phyloP scores from a whole-genome alignment of 2,888 invertebrate genomes.

The Aleiodes testaceus region DNA sequence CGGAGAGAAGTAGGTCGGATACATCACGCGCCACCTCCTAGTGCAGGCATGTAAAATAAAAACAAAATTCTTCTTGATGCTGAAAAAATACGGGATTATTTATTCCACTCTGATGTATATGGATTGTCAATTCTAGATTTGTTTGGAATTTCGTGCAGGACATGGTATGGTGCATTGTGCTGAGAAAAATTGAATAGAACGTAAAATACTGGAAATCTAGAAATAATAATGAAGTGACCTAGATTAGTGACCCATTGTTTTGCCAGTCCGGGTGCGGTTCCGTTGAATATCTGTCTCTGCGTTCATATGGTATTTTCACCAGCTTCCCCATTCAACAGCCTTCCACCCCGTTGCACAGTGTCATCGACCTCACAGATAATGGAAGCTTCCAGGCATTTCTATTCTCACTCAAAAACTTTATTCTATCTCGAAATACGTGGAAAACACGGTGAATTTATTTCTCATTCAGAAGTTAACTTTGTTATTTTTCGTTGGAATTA shows the following conservation, averaged over 20 bases:
- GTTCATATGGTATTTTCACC: conserved; percentile 29
- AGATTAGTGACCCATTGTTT: conserved; percentile 50
- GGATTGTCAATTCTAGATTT: too few species aligned
- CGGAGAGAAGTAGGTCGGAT: conserved; percentile 32
- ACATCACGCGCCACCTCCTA: conserved; percentile 24
- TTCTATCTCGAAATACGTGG: too few species aligned
- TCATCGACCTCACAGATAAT: conserved; percentile 25
- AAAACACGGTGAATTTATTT: too few species aligned
- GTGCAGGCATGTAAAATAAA: conserved; percentile 13
- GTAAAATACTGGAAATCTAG: conserved; percentile 38
- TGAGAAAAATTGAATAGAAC: conserved; percentile 10
- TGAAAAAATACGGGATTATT: conserved; percentile 18
- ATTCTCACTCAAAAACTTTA: too few species aligned
- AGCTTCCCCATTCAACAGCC: conserved; percentile 17
- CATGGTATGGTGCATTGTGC: not conserved
- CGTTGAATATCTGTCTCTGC: conserved; percentile 25
- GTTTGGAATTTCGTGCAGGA: not conserved
- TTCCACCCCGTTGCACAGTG: conserved; percentile 12
- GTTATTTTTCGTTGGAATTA: too few species aligned
- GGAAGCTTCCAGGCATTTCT: not conserved
- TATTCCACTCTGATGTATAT: not conserved
- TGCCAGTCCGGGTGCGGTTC: conserved; percentile 31
- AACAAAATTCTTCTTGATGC: conserved; percentile 29
- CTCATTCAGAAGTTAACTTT: too few species aligned
- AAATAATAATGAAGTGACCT: conserved; percentile 47